Evolutionary conservation across 1,140 invertebrate species (phyloP).

Genomic region (Sycophaga agraensis): DNA sequence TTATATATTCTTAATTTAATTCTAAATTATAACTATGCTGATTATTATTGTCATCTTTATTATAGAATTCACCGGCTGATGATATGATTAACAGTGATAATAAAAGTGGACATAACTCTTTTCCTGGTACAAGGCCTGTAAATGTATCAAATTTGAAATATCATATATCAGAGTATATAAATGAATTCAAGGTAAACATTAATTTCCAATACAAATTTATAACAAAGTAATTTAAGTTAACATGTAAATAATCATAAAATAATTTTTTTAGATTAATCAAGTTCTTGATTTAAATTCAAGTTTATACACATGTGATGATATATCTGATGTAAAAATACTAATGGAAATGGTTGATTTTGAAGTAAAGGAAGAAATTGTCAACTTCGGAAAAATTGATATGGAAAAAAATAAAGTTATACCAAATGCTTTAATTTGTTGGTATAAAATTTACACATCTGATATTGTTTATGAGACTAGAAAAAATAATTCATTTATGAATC

Average conservation of each 20-base stretch:
- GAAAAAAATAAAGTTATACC: conserved; percentile 31
- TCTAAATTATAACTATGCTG: conserved; percentile 38
- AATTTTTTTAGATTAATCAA: conserved; percentile 42
- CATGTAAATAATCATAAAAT: neutral
- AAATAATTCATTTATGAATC: conserved; percentile 46
- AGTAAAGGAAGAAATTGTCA: conserved; percentile 34
- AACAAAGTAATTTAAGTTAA: conserved; percentile 9
- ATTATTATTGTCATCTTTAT: conserved; percentile 27
- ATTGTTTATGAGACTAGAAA: conserved; percentile 35
- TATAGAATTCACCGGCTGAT: conserved; percentile 38
- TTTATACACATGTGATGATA: conserved; percentile 35
- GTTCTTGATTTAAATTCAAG: conserved; percentile 45
- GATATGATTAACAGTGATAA: neutral
- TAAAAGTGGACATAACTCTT: no score
- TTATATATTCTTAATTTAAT: conserved; percentile 34
- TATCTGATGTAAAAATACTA: conserved; percentile 36
- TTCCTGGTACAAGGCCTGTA: no score
- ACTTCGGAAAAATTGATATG: conserved; percentile 35
- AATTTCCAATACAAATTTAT: neutral
- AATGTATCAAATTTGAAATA: no score
- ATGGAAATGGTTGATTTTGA: conserved; percentile 38
- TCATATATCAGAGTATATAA: conserved; percentile 56
- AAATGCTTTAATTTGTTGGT: conserved; percentile 49
- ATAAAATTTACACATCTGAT: conserved; percentile 35
- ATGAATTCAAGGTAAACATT: conserved; percentile 52